These are phyloP conservation scores for Coregonus suidteri DNA, from an alignment of 2,797 vertebrate species.

Conservation along the genomic window DNA sequence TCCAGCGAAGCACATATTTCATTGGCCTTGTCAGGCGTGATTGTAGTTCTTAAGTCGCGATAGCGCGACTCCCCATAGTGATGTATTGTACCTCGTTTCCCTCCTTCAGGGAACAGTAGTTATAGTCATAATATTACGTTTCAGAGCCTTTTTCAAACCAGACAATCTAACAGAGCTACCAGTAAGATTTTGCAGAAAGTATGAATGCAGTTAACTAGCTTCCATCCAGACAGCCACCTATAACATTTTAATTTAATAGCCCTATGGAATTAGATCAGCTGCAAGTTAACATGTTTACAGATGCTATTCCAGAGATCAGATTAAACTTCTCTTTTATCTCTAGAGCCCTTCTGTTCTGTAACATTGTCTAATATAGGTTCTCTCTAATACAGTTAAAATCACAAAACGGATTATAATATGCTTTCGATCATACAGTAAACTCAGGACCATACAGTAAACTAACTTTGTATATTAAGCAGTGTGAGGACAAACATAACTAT, in stretches of 20 bases:
- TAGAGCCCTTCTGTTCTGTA: not conserved
- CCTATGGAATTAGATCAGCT: not conserved
- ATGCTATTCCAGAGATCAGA: not conserved
- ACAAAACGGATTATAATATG: no score
- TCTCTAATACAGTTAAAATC: not conserved
- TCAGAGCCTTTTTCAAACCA: not conserved
- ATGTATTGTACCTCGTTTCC: no score
- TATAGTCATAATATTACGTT: not conserved
- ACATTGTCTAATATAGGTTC: not conserved
- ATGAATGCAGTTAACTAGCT: not conserved
- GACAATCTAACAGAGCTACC: not conserved
- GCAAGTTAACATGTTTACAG: not conserved
- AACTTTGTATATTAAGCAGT: not conserved
- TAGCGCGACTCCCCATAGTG: no score
- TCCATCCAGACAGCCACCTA: not conserved
- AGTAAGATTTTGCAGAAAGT: not conserved
- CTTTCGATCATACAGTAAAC: no score
- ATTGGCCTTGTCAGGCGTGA: no score
- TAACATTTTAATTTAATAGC: not conserved
- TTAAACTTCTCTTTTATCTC: not conserved
- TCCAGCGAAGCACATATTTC: no score
- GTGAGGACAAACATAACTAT: not conserved
- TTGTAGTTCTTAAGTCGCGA: no score
- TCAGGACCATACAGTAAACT: not conserved
- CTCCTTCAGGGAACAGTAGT: no score